phyloP scores from a whole-genome alignment of 2,888 invertebrate species.

The Tipula vernalis region DNA sequence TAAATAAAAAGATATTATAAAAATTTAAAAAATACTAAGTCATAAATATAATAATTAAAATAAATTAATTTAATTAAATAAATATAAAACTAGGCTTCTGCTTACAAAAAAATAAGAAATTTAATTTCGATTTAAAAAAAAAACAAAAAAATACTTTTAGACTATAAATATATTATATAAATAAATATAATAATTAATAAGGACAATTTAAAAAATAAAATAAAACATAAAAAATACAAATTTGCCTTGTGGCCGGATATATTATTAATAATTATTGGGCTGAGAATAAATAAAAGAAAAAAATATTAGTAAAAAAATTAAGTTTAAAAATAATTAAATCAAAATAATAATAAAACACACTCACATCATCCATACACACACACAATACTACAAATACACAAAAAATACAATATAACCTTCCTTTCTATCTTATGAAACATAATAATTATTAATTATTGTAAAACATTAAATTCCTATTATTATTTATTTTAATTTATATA shows the following conservation, averaged over 20 bases:
- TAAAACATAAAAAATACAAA: conserved; percentile 6
- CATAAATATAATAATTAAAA: neutral
- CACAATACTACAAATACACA: neutral
- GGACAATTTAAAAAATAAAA: neutral
- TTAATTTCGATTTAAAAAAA: neutral
- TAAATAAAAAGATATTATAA: neutral
- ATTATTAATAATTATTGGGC: conserved; percentile 11
- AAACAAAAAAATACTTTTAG: neutral
- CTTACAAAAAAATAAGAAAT: neutral
- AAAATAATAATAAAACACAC: neutral
- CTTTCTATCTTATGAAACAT: neutral
- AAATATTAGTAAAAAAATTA: neutral
- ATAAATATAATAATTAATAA: conserved; percentile 4
- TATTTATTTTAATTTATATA: neutral
- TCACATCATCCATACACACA: neutral
- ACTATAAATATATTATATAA: neutral
- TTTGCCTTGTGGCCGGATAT: conserved; percentile 9
- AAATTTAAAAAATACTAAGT: conserved; percentile 8
- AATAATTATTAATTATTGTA: neutral
- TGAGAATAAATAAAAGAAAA: neutral
- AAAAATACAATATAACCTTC: neutral
- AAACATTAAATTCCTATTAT: neutral
- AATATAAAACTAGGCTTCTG: conserved; percentile 8
- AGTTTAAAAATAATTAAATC: neutral
- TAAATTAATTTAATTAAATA: neutral